Evolutionary conservation across 2,113 vertebrate genomes (phyloP), one percentile per base, ranked within the genome.

Genomic region (Triplophysa siluroides): DNA sequence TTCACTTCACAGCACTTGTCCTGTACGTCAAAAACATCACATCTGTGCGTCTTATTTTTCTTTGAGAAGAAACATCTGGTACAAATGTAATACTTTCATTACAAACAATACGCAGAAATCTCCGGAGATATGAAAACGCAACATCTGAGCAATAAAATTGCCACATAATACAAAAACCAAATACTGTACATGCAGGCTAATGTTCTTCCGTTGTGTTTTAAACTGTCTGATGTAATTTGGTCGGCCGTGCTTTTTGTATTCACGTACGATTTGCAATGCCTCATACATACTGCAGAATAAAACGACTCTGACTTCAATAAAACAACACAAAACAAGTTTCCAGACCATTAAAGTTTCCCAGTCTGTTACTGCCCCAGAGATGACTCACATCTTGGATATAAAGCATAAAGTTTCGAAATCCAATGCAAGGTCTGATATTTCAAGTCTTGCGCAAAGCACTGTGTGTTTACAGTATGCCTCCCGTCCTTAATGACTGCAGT

Each of bases 371-470:
- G 54, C 19, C 47, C 58, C 73, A 75, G 41, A 47, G 58, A 63
- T 74, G 71, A 74, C 71, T 60, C 71, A 72, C 69, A 61, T 61
- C 54, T 74, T 74, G 71, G 54, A 74, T 60, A 73, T 43, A 60
- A 43, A 43, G 23, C 12, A 13, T 4, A 24, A 68, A 9, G 33
- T 23, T 61, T 74, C 13, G 14, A 61, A 23, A 13, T n/a, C n/a
- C n/a, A 56, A 58, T 33, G n/a, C 38, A 60, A 43, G 12, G n/a
- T 60, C 21, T 74, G 71, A 56, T 61, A 56, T 74, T 74, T 61
- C n/a, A 72, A 72, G 13, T 43, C 13, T 73, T 60, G 71, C 1
- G 29, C 33, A 24, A 61, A 74, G 60, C 19, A 43, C 54, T 43
- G 33, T 43, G 1, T 67, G 12, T 68, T 68, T 50, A 24, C 21